Evolutionary conservation across 2,888 invertebrate genomes (phyloP).

Genomic region (Heliconius ismenius): DNA sequence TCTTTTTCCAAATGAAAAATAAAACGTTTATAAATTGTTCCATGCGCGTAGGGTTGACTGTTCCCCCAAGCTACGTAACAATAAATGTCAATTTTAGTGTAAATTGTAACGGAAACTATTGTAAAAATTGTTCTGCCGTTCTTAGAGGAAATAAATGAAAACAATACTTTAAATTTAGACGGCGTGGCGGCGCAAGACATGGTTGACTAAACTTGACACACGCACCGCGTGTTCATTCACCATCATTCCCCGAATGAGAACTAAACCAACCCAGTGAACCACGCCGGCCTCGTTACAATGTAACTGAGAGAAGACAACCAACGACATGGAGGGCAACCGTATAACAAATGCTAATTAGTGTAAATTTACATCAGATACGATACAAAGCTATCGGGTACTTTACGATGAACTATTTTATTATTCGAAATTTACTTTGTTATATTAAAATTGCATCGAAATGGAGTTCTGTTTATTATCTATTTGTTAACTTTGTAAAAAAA

Average conservation of each 20-base stretch:
- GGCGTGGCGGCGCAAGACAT: not conserved
- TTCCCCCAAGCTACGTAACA: constrained; percentile 29
- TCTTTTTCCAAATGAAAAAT: too few relatives aligned
- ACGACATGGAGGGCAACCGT: not conserved
- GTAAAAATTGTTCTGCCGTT: constrained; percentile 17
- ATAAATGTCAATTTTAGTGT: constrained; percentile 34
- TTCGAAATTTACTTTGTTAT: not conserved
- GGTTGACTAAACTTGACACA: not conserved
- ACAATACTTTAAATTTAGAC: not conserved
- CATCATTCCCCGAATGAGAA: not conserved
- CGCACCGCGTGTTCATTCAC: not conserved
- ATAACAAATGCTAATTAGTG: constrained; percentile 8
- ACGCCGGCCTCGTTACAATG: not conserved
- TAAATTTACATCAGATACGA: not conserved
- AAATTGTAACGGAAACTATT: constrained; percentile 23
- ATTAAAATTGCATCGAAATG: not conserved
- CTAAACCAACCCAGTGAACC: not conserved
- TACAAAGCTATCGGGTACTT: not conserved
- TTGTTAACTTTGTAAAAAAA: not conserved
- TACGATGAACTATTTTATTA: not conserved
- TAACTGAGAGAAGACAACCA: not conserved
- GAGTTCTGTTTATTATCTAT: not conserved
- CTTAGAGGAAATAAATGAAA: not conserved
- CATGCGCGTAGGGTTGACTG: constrained; percentile 19
- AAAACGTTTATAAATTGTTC: constrained; percentile 9